phyloP scores from a whole-genome alignment of 1,140 invertebrate species.

The Platyscapa corneri region DNA sequence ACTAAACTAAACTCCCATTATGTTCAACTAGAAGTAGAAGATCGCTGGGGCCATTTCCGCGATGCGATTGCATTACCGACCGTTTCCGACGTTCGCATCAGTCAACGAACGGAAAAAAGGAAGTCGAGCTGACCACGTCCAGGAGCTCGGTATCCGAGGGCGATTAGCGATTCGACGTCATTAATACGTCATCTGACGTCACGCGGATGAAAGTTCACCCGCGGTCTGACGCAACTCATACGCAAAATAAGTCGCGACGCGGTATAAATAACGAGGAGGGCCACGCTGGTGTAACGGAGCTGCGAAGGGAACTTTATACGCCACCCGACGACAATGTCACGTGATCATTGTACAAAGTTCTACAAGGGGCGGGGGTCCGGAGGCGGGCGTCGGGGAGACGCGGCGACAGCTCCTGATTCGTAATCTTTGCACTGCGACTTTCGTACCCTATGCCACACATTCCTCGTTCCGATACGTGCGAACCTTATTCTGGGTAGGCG shows the following conservation, averaged over 20 bases:
- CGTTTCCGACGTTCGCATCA: not conserved
- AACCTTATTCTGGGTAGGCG: not conserved
- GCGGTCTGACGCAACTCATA: not conserved
- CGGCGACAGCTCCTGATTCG: not conserved
- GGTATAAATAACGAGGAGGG: constrained; percentile 30
- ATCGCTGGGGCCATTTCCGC: not conserved
- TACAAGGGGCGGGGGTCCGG: no score
- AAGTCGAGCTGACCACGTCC: no score
- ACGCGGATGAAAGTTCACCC: not conserved
- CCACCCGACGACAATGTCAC: not conserved
- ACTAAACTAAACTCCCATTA: no score
- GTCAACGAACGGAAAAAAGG: not conserved
- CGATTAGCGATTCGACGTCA: no score
- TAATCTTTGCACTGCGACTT: not conserved
- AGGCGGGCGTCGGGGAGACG: not conserved
- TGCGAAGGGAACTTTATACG: not conserved
- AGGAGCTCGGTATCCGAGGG: no score
- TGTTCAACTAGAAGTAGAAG: not conserved
- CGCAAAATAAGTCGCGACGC: not conserved
- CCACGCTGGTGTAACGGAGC: not conserved
- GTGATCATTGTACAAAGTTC: not conserved
- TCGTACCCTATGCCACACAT: not conserved
- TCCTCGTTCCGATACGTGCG: not conserved
- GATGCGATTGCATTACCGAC: no score
- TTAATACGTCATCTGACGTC: not conserved